Evolutionary conservation across 2,113 vertebrate genomes (phyloP).

Genomic region (Callionymus lyra): DNA sequence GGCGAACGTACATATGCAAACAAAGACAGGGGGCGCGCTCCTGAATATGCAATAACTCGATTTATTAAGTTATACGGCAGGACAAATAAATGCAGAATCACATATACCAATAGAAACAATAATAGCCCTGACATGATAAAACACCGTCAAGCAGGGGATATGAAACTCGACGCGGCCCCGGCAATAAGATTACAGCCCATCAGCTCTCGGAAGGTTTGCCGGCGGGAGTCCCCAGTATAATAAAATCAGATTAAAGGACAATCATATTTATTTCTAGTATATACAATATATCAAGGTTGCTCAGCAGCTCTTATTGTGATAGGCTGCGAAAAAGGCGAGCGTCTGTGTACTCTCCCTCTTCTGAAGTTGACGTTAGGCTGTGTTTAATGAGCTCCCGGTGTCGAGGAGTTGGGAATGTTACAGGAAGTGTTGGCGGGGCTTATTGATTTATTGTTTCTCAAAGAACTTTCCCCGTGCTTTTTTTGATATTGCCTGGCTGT

Average conservation of each 20-base stretch:
- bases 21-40: slow-evolving; percentile 27
- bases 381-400: slow-evolving; percentile 84
- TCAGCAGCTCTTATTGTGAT: slow-evolving; percentile 62
- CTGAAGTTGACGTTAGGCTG: slow-evolving; percentile 84
- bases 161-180: slow-evolving; percentile 66
- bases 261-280: slow-evolving; percentile 96
- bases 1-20: slow-evolving; percentile 48
- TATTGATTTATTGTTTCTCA: slow-evolving; percentile 70
- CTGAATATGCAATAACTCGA: slow-evolving; percentile 51
- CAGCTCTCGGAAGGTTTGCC: slow-evolving; percentile 84
- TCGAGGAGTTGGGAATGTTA: slow-evolving; percentile 64
- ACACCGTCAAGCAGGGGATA: slow-evolving; percentile 60
- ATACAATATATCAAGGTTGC: slow-evolving; percentile 87
- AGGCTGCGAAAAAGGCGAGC: slow-evolving; percentile 52
- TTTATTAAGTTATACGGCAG: slow-evolving; percentile 54
- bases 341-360: slow-evolving; percentile 72
- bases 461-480: slow-evolving; percentile 58
- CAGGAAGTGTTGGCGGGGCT: slow-evolving; percentile 52
- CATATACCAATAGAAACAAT: slow-evolving; percentile 61
- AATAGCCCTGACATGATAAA: slow-evolving; percentile 64
- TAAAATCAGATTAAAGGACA: slow-evolving; percentile 97
- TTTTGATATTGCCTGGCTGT: slow-evolving; percentile 60
- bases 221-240: slow-evolving; percentile 90
- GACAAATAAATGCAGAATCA: slow-evolving; percentile 56
- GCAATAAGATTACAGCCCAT: slow-evolving; percentile 88